Evolutionary conservation across 2,888 invertebrate genomes (phyloP), one percentile per base, ranked within the genome.

Genomic region (Adineta ricciae): DNA sequence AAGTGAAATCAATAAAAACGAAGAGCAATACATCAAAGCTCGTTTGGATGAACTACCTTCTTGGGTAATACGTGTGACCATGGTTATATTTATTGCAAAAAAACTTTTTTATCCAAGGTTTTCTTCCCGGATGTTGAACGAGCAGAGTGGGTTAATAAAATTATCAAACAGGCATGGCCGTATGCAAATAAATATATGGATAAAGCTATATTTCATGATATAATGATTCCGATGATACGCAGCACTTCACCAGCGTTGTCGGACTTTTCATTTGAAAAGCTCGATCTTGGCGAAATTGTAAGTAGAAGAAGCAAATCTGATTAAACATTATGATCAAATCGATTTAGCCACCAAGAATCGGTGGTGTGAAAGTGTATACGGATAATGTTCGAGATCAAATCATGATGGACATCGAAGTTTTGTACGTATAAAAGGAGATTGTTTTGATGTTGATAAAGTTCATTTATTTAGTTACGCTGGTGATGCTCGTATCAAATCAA

Each of bases 271-370:
- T 86, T 86, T 82, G 54, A 84, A 54, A 49, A 84, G 54, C 36
- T 86, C 21, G 86, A 86, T 83, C 36, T 86, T 21, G 86, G 86
- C 38, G 86, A 86, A 27, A 84, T 84, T 82, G 86, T 86, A 83
- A 41, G 41, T 82, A 21, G 19, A 2, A 36, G 9, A 11, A n/a
- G 24, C 24, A 21, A 3, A 9, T 41, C 11, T 41, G 9, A n/a
- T n/a, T 11, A 7, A n/a, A 36, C 16, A 41, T 41, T 3, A 19
- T n/a, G 16, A 19, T 38, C 2, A 11, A 36, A 21, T 73, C 8
- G 19, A 41, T 73, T 54, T 50, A 86, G 86, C 84, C 86, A n/a
- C 86, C 86, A 50, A 64, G 84, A 38, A 54, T 86, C 19, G 84
- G 83, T 19, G 84, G 86, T 54, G 36, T 86, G 9, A 84, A 84